Conservation (phyloP, 2,888 invertebrate species). For the Magallana nippona region DNA sequence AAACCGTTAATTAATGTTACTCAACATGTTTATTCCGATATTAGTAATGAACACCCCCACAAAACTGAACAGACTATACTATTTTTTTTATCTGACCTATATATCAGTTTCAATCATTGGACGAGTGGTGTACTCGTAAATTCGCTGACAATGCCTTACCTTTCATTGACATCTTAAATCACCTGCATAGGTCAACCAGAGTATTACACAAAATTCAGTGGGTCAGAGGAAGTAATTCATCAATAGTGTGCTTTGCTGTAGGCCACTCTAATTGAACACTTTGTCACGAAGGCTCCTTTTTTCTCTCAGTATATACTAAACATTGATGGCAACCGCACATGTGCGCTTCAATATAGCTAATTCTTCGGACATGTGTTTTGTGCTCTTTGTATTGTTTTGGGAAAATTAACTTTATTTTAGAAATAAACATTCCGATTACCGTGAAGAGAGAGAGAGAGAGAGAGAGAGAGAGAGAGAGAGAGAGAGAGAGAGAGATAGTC, state of each 20-base stretch:
- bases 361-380: too few species aligned
- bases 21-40: too few species aligned
- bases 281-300: background rate
- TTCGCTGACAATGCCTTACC: background rate
- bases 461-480: too few species aligned
- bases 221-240: conserved; percentile 11
- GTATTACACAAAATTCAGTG: background rate
- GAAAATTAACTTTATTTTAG: too few species aligned
- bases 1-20: too few species aligned
- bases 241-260: background rate
- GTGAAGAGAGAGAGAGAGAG: too few species aligned
- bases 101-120: background rate
- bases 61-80: too few species aligned
- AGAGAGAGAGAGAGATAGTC: too few species aligned
- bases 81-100: too few species aligned
- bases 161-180: background rate
- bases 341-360: background rate
- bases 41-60: too few species aligned
- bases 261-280: background rate
- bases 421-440: too few species aligned
- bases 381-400: too few species aligned
- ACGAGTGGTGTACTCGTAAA: background rate
- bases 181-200: background rate
- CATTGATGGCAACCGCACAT: background rate
- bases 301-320: background rate